Percentiles rank a stretch among this genome's conserved stretches.
Evolutionary conservation across 2,888 invertebrate species (phyloP).

Genomic region (Acleris laterana): DNA sequence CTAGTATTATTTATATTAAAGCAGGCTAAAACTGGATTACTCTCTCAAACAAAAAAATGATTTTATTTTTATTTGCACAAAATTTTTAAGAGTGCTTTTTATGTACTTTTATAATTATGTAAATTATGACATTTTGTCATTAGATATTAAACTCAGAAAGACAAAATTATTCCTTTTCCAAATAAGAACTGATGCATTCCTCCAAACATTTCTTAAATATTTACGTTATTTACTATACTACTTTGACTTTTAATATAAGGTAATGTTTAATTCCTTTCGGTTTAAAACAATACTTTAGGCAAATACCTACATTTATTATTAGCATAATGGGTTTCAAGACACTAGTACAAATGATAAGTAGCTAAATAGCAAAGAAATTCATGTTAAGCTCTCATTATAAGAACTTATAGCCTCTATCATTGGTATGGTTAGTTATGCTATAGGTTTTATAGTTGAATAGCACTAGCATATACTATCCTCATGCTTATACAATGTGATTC

Average conservation of each 20-base stretch:
- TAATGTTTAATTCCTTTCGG: too few relatives aligned
- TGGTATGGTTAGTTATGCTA: neutral
- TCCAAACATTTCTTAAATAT: conserved; percentile 20
- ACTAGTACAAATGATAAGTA: conserved; percentile 31
- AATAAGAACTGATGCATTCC: conserved; percentile 17
- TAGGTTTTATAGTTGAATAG: too few relatives aligned
- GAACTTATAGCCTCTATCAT: neutral
- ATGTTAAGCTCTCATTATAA: neutral
- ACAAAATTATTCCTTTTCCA: neutral
- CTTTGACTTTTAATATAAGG: too few relatives aligned
- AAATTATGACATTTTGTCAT: neutral
- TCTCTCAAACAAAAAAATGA: too few relatives aligned
- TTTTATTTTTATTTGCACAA: neutral
- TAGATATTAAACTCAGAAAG: neutral
- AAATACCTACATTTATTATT: conserved; percentile 19
- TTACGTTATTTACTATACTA: neutral
- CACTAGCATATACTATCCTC: too few relatives aligned
- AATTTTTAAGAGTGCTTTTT: too few relatives aligned
- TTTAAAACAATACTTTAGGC: conserved; percentile 5
- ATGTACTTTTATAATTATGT: too few relatives aligned
- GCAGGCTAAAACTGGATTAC: too few relatives aligned
- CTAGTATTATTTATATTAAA: too few relatives aligned
- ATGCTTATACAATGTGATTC: too few relatives aligned
- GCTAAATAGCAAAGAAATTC: conserved; percentile 4
- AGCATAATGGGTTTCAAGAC: conserved; percentile 25